A percentile compares a stretch with the other conserved stretches of the same genome.
Evolutionary conservation across 2,888 invertebrate genomes (phyloP).

Genomic region (Hirtodrosophila cameraria): DNA sequence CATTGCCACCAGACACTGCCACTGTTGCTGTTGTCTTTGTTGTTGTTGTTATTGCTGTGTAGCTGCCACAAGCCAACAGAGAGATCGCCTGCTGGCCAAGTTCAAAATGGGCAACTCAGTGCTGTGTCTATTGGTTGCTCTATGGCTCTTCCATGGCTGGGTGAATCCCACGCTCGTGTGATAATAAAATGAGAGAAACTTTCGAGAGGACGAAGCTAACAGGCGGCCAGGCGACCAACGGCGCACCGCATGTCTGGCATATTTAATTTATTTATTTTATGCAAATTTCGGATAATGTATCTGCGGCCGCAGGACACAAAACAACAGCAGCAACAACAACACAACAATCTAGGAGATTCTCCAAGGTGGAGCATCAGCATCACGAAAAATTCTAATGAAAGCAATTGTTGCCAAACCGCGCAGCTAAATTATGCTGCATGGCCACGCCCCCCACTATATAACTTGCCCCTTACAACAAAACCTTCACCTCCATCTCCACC

Average conservation of each 20-base stretch:
- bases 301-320: slow-evolving; percentile 79
- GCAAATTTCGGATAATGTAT: slow-evolving; percentile 82
- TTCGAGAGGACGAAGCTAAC: slow-evolving; percentile 28
- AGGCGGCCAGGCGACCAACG: slow-evolving; percentile 59
- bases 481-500: not conserved
- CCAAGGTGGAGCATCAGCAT: slow-evolving; percentile 56
- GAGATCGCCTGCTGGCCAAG: slow-evolving; percentile 54
- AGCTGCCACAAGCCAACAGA: slow-evolving; percentile 45
- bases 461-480: no score
- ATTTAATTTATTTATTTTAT: slow-evolving; percentile 83
- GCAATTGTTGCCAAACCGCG: slow-evolving; percentile 81
- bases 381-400: slow-evolving; percentile 73
- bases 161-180: slow-evolving; percentile 63
- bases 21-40: no score
- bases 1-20: slow-evolving; percentile 3
- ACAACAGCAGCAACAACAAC: slow-evolving; percentile 54
- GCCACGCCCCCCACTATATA: slow-evolving; percentile 39
- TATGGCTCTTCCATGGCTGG: slow-evolving; percentile 18
- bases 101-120: slow-evolving; percentile 59
- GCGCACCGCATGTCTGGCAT: slow-evolving; percentile 81
- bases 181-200: slow-evolving; percentile 79
- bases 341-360: slow-evolving; percentile 65
- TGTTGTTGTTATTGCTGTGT: no score
- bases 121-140: not conserved
- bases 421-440: slow-evolving; percentile 76